These are phyloP conservation scores for Esox masquinongy DNA, from an alignment of 2,797 vertebrate species.

Conservation along the genomic window DNA sequence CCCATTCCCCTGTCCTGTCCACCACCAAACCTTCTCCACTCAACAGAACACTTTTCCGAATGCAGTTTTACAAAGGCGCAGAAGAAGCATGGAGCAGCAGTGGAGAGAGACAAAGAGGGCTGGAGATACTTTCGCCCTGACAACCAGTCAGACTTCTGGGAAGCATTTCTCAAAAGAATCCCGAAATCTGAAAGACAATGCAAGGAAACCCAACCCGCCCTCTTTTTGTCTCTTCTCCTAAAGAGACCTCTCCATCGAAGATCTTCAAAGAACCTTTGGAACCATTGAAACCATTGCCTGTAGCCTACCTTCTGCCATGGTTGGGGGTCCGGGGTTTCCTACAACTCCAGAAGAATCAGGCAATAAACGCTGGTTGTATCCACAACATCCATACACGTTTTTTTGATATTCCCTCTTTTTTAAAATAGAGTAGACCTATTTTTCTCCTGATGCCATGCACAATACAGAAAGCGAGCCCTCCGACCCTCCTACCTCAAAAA, in stretches of 20 bases:
- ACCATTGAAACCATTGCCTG: slow-evolving; percentile 4
- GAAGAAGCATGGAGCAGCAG: slow-evolving; percentile 17
- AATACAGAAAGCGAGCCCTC: slow-evolving; percentile 32
- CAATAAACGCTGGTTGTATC: slow-evolving; percentile 15
- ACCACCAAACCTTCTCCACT: slow-evolving; percentile 34
- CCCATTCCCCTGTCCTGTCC: slow-evolving; percentile 40
- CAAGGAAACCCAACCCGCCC: slow-evolving; percentile 63
- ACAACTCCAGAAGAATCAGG: slow-evolving; percentile 43
- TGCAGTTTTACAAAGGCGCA: slow-evolving; percentile 21
- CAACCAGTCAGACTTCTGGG: slow-evolving; percentile 68
- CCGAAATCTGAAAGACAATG: slow-evolving; percentile 81
- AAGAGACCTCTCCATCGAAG: slow-evolving; percentile 27
- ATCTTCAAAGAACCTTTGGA: slow-evolving; percentile 20
- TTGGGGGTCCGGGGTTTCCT: slow-evolving; percentile 51
- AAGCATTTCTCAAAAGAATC: slow-evolving; percentile 73
- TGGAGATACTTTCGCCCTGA: slow-evolving; percentile 74
- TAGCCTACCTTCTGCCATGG: slow-evolving; percentile 77
- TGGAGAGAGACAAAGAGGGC: slow-evolving; percentile 61
- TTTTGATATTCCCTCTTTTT: slow-evolving; percentile 25
- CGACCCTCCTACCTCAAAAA: slow-evolving; percentile 44
- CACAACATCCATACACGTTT: slow-evolving; percentile 23
- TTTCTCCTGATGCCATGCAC: slow-evolving; percentile 30
- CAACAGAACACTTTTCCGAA: slow-evolving; percentile 27
- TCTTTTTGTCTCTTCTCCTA: slow-evolving; percentile 31
- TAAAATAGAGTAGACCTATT: slow-evolving; percentile 6